phyloP scores from a whole-genome alignment of 2,113 vertebrate genomes.

The Lanius ludovicianus region DNA sequence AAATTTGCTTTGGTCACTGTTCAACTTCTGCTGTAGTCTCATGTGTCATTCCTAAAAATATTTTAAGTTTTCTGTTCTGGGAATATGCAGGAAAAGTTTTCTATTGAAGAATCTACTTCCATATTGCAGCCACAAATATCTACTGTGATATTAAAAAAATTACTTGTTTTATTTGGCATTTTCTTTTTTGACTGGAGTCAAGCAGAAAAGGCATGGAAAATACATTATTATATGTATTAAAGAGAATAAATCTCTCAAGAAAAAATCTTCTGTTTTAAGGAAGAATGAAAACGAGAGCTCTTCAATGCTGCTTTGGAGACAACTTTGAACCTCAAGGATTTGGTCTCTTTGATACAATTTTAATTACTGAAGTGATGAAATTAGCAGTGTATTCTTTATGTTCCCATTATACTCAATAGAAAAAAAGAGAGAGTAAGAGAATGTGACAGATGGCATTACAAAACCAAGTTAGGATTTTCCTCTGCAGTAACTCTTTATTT shows the following conservation, averaged over 20 bases:
- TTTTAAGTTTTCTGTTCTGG: not conserved
- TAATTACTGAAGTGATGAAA: not conserved
- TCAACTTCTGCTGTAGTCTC: not conserved
- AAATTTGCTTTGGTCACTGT: not conserved
- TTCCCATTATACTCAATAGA: not conserved
- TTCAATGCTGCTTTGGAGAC: not conserved
- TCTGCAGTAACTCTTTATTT: not conserved
- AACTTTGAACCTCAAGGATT: not conserved
- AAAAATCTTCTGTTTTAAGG: not conserved
- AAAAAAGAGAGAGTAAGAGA: not conserved
- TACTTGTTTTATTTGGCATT: not conserved
- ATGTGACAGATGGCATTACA: not conserved
- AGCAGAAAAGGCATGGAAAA: not conserved
- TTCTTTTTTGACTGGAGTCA: not conserved
- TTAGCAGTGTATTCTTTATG: not conserved
- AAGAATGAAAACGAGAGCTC: not conserved
- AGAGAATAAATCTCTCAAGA: not conserved
- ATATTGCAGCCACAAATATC: not conserved
- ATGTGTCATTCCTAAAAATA: not conserved
- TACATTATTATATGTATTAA: not conserved
- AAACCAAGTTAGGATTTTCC: not conserved
- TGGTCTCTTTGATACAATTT: not conserved
- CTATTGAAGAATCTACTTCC: not conserved
- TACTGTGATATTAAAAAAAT: not conserved
- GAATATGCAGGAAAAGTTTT: not conserved